A percentile compares a stretch with the other conserved stretches of the same genome.
These are phyloP conservation scores for Salarias fasciatus DNA, from an alignment of 2,797 vertebrate species.

Conservation along the genomic window DNA sequence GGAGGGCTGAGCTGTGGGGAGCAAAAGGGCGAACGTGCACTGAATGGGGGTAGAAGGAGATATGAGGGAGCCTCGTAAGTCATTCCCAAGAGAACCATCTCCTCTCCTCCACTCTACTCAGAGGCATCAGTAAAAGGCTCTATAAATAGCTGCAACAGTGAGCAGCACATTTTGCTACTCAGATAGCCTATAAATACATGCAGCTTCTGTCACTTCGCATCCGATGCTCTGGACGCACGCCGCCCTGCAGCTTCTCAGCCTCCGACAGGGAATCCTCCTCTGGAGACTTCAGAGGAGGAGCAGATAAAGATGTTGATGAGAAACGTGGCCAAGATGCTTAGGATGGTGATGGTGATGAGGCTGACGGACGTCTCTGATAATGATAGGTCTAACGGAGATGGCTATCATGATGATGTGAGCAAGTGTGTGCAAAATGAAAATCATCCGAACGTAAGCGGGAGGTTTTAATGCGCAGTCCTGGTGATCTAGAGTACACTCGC, in stretches of 20 bases:
- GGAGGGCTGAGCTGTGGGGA: conserved; percentile 30
- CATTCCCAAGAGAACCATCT: conserved; percentile 63
- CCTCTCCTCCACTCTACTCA: conserved; percentile 50
- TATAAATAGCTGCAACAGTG: conserved; percentile 75
- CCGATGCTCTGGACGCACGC: conserved; percentile 45
- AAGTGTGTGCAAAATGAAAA: conserved; percentile 25
- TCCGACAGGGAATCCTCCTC: conserved; percentile 62
- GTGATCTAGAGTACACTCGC: conserved; percentile 2
- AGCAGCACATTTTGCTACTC: conserved; percentile 70
- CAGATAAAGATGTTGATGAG: conserved; percentile 50
- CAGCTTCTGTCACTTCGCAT: conserved; percentile 75
- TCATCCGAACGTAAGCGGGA: conserved; percentile 12
- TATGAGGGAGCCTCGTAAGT: conserved; percentile 64
- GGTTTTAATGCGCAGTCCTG: conserved; percentile 13
- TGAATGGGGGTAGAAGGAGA: conserved; percentile 51
- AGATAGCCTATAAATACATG: conserved; percentile 78
- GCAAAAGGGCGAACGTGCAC: conserved; percentile 41
- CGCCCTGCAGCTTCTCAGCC: conserved; percentile 47
- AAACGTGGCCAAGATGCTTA: conserved; percentile 35
- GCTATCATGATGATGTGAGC: conserved; percentile 14
- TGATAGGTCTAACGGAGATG: conserved; percentile 41
- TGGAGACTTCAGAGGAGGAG: conserved; percentile 50
- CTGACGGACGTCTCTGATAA: conserved; percentile 27
- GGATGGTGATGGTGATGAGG: conserved; percentile 18
- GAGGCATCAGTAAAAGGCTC: conserved; percentile 74